These are phyloP conservation scores for Epinotia bilunana DNA, from an alignment of 2,888 invertebrate species.

Conservation along the genomic window DNA sequence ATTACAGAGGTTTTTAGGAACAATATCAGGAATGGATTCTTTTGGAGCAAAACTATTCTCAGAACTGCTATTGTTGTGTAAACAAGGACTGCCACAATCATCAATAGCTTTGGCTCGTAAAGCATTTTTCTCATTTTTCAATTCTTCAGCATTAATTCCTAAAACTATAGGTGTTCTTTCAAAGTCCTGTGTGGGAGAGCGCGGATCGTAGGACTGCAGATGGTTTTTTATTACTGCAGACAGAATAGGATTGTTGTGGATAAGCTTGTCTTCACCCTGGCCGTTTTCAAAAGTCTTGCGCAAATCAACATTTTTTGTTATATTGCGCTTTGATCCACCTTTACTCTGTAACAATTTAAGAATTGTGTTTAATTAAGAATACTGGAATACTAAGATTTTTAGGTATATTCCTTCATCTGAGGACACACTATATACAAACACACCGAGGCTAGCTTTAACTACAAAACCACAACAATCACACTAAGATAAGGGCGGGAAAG, in stretches of 20 bases:
- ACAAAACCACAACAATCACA: not conserved
- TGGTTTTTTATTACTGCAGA: slow-evolving; percentile 80
- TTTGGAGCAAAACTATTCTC: slow-evolving; percentile 59
- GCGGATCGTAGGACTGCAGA: slow-evolving; percentile 81
- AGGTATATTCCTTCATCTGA: not conserved
- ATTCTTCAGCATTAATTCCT: slow-evolving; percentile 59
- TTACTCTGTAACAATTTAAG: slow-evolving; percentile 71
- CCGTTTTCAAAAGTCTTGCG: slow-evolving; percentile 77
- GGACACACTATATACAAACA: not conserved
- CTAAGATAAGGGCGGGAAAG: slow-evolving; percentile 4
- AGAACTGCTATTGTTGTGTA: slow-evolving; percentile 58
- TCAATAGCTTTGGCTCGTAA: slow-evolving; percentile 54
- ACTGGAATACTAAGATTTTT: not conserved
- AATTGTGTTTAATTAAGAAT: slow-evolving; percentile 33
- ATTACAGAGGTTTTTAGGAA: slow-evolving; percentile 74
- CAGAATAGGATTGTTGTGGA: slow-evolving; percentile 78
- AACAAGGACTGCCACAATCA: slow-evolving; percentile 62
- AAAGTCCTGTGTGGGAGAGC: slow-evolving; percentile 85
- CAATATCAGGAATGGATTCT: slow-evolving; percentile 62
- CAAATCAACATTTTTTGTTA: slow-evolving; percentile 80
- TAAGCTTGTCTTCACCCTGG: slow-evolving; percentile 69
- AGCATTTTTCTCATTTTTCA: slow-evolving; percentile 54
- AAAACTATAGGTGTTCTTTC: slow-evolving; percentile 84
- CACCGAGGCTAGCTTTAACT: not conserved
- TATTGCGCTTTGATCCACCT: slow-evolving; percentile 71